Evolutionary conservation across 2,797 vertebrate species (phyloP).

Genomic region (Tympanoctomys barrerae): DNA sequence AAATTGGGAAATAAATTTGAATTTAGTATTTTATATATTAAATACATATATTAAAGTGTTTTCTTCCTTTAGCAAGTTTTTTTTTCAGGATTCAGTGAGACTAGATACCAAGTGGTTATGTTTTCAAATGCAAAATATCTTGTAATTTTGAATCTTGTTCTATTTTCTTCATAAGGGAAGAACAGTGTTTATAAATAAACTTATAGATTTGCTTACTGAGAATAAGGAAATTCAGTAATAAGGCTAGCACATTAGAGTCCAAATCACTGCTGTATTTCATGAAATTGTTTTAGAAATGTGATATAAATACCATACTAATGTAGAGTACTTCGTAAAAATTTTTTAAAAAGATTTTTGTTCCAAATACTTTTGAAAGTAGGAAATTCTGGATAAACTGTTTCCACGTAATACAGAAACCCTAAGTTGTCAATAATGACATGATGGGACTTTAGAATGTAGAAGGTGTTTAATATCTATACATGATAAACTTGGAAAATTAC

Average conservation of each 20-base stretch:
- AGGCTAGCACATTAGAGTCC: conserved; percentile 45
- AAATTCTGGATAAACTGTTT: conserved; percentile 57
- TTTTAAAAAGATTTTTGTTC: neutral
- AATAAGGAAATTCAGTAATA: conserved; percentile 50
- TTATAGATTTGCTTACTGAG: conserved; percentile 24
- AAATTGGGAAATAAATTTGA: conserved; percentile 64
- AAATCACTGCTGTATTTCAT: conserved; percentile 46
- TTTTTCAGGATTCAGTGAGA: conserved; percentile 18
- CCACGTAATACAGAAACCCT: conserved; percentile 35
- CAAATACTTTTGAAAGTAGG: conserved; percentile 66
- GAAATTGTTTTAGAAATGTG: conserved; percentile 55
- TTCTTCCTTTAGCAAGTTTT: neutral
- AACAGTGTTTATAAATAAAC: conserved; percentile 27
- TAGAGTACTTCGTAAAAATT: neutral
- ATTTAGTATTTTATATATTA: conserved; percentile 27
- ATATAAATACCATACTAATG: conserved; percentile 1
- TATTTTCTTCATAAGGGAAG: conserved; percentile 50
- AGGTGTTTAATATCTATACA: conserved; percentile 48
- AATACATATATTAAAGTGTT: neutral
- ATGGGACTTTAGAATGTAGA: conserved; percentile 46
- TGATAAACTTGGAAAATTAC: conserved; percentile 6
- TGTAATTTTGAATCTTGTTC: conserved; percentile 42
- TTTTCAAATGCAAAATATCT: conserved; percentile 56
- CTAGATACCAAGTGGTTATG: neutral
- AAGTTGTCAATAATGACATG: conserved; percentile 18